These are phyloP conservation scores for Lithophane semibrunnea DNA, from an alignment of 2,888 invertebrate species.

Conservation along the genomic window DNA sequence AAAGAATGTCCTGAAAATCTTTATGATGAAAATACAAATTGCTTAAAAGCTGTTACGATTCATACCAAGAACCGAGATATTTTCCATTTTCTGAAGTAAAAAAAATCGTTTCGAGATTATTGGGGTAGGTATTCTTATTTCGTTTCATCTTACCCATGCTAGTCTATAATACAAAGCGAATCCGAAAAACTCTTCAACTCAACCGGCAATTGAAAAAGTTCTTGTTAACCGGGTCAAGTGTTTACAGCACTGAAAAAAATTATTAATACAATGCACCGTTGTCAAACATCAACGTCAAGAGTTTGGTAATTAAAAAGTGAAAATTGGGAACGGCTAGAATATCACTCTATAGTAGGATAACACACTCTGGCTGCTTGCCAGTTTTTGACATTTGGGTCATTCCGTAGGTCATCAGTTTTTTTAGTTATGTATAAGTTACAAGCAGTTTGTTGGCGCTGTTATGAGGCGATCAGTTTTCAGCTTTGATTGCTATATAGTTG, in stretches of 20 bases:
- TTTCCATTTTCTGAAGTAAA: background rate
- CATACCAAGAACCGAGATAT: background rate
- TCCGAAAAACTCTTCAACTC: conserved; percentile 37
- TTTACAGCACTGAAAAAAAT: conserved; percentile 55
- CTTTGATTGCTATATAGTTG: conserved; percentile 27
- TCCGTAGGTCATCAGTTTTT: conserved; percentile 74
- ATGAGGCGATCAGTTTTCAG: conserved; percentile 35
- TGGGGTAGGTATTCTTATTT: background rate
- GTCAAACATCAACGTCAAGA: conserved; percentile 81
- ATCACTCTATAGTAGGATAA: conserved; percentile 83
- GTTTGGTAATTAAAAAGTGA: conserved; percentile 87
- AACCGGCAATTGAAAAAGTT: conserved; percentile 61
- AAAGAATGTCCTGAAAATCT: conserved; percentile 9
- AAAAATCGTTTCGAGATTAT: conserved; percentile 1
- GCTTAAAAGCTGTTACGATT: background rate
- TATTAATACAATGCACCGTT: conserved; percentile 67
- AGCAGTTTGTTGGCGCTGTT: conserved; percentile 26
- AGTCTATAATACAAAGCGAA: conserved; percentile 28
- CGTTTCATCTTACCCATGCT: conserved; percentile 10
- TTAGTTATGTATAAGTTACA: conserved; percentile 44
- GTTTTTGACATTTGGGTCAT: conserved; percentile 84
- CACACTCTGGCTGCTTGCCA: conserved; percentile 84
- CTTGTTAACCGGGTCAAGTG: conserved; percentile 68
- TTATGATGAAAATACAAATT: conserved; percentile 11
- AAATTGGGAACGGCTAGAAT: conserved; percentile 84